Base-by-base conservation (phyloP, 2,113 vertebrate genomes). In the Monopterus albus region DNA sequence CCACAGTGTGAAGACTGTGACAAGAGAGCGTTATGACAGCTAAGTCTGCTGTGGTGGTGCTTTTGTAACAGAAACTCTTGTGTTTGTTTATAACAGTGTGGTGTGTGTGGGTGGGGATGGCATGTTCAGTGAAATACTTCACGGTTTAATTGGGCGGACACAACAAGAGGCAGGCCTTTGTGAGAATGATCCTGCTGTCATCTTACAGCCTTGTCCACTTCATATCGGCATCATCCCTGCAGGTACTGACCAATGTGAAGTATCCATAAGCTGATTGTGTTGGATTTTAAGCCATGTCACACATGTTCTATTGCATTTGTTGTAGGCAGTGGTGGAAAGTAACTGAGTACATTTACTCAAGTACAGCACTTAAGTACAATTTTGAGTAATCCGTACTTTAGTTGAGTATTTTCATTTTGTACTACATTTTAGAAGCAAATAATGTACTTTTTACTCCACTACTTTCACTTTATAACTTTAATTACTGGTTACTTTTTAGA, bases 201-300 rank as follows among this genome's bases (percentile, higher is more conserved):
- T 73, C 12, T 72, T 95, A 45, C 89, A 92, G 82, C 82, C 92
- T 1, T 95, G 92, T 70, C 80, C 80, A 3, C 92, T 95, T 15
- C 94, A 94, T 12, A 94, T 95, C 25, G 95, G 95, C 62, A 94
- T 95, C 72, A 94, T 95, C 60, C 95, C 95, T 47, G 94, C 94
- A 88, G 95, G 95, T 94, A 72, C 43, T 6, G n/a, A 38, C 59
- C 21, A 31, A 0, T 20, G 36, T 26, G 21, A 40, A 43, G 12
- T 35, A 31, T 0, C 52, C 5, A 40, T 38, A 39, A 49, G 20
- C 5, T 12, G 20, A 56, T 21, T 23, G 26, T 8, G n/a, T 14
- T 13, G 0, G 4, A 28, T 65, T 43, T 23, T 58, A 35, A 45
- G 70, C 36, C 39, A 15, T 49, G 5, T 50, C 26, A 18, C 47